phyloP scores from a whole-genome alignment of 2,797 vertebrate species.

The Darevskia mixta region DNA sequence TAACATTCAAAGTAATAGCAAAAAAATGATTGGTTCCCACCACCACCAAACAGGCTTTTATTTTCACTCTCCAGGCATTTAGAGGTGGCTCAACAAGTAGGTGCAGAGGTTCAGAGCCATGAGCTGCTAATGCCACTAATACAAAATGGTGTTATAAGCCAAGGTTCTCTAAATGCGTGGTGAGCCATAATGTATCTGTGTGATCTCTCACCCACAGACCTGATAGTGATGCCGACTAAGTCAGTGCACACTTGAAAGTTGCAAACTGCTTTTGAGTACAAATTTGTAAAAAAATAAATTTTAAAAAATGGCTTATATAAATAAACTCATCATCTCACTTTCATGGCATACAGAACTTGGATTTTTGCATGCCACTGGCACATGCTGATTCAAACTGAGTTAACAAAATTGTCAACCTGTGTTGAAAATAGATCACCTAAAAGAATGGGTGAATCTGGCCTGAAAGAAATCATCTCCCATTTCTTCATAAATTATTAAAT shows the following conservation, averaged over 20 bases:
- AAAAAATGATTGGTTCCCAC: neutral
- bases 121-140: neutral
- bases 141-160: neutral
- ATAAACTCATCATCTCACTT: neutral
- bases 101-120: neutral
- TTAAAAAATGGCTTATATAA: too few relatives aligned
- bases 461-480: neutral
- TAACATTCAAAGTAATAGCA: neutral
- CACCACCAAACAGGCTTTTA: neutral
- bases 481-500: neutral
- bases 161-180: neutral
- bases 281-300: too few relatives aligned
- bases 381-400: neutral
- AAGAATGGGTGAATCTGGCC: neutral
- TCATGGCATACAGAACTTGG: slow-evolving; percentile 4
- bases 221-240: neutral
- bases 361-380: neutral
- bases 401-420: neutral
- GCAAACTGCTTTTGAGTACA: neutral
- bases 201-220: neutral
- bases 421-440: neutral
- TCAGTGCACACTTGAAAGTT: neutral
- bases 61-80: neutral
- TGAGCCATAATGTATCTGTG: neutral
- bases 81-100: neutral